These are phyloP conservation scores for Silurus aristotelis DNA, from an alignment of 2,797 vertebrate species.

Conservation along the genomic window DNA sequence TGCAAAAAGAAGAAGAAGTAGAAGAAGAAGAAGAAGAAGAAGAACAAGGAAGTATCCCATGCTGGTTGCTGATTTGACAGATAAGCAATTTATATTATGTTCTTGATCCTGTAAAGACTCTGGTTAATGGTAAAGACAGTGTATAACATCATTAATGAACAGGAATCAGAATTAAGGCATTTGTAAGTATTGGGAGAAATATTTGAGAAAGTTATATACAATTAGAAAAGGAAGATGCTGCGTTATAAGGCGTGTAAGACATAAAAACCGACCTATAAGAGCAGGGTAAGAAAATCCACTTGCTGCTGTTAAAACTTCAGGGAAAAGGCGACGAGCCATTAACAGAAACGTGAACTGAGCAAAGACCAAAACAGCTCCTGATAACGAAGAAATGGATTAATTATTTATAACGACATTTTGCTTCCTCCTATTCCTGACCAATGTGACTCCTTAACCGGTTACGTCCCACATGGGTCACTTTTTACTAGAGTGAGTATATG, in stretches of 20 bases:
- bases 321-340: not conserved
- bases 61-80: not conserved
- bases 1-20: no score
- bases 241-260: not conserved
- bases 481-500: no score
- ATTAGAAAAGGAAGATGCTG: no score
- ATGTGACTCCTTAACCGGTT: not conserved
- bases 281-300: not conserved
- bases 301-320: not conserved
- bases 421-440: not conserved
- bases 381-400: not conserved
- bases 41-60: not conserved
- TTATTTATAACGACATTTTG: not conserved
- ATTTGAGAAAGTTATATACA: not conserved
- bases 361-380: not conserved
- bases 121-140: not conserved
- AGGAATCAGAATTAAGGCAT: not conserved
- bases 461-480: not conserved
- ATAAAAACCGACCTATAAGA: not conserved
- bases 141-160: not conserved
- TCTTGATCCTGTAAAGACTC: not conserved
- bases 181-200: no score
- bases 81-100: not conserved
- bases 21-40: no score
- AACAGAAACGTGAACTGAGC: fast-evolving